phyloP scores from a whole-genome alignment of 37 sponge, comb jelly and placozoan species.

The Crambe crambe region DNA sequence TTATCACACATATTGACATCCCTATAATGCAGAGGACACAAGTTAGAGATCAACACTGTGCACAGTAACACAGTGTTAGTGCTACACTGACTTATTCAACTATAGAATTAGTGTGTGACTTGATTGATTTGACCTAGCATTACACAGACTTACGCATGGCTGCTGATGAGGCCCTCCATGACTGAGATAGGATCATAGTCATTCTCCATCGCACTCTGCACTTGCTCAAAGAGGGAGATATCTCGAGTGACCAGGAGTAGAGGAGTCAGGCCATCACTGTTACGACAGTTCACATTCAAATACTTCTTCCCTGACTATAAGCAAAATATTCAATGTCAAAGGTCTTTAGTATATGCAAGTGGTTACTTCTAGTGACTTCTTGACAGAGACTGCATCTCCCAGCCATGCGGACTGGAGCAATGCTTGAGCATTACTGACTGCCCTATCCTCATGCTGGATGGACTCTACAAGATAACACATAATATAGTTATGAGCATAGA shows the following conservation, averaged over 20 bases:
- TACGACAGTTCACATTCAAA: constrained; percentile 81
- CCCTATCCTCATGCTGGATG: constrained; percentile 36
- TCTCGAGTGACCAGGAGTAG: constrained; percentile 89
- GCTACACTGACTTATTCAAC: too few species aligned
- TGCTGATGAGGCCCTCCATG: constrained; percentile 65
- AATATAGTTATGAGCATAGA: not conserved
- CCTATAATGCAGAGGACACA: not conserved
- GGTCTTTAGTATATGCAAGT: not conserved
- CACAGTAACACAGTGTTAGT: too few species aligned
- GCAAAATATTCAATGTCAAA: not conserved
- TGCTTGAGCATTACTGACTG: constrained; percentile 45
- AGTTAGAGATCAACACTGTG: not conserved
- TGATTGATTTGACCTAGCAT: not conserved
- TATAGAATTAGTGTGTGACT: too few species aligned
- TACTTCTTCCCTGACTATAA: constrained; percentile 42
- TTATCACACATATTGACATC: constrained; percentile 72
- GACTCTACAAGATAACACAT: constrained; percentile 13
- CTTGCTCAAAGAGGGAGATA: constrained; percentile 74
- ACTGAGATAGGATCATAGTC: constrained; percentile 85
- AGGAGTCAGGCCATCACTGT: constrained; percentile 82
- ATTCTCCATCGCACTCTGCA: constrained; percentile 67
- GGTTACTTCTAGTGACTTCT: constrained; percentile 46
- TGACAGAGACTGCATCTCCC: constrained; percentile 74
- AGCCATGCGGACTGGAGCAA: constrained; percentile 83
- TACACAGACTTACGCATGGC: constrained; percentile 75